Base-by-base conservation (phyloP, 2,797 vertebrate genomes). In the Chaetodon trifasciatus region DNA sequence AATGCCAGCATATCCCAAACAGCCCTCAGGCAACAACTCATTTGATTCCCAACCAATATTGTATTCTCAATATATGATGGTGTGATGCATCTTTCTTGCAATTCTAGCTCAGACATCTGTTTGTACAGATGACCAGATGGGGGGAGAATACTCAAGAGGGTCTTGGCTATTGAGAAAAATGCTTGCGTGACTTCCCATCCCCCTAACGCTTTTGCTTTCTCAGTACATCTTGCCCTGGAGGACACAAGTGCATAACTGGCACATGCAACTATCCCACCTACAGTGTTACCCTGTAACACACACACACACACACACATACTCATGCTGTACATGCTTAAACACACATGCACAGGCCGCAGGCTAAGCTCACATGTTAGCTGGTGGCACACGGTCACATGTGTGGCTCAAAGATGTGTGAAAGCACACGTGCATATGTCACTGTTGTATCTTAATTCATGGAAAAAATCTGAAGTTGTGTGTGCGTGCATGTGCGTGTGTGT, bases 21-120 rank as follows among this genome's bases (percentile, higher is more conserved):
- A 86, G 70, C 85, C 90, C 88, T 83, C 12, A 77, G 90, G 91
- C 91, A 83, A 65, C 67, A 79, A 74, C 82, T 83, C 86, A 89
- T 93, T 89, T 87, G 89, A 92, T 90, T 91, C 85, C 73, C 70
- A 49, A 81, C 70, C 70, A 84, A 84, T 89, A 88, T 89, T 83
- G 79, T 79, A 72, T 81, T 88, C 82, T 88, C 71, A 39, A 71
- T 88, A 86, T 86, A 88, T 81, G 55, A 83, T 60, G 84, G 76
- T 79, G 60, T 23, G 52, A 86, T 86, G 82, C 66, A 74, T 90
- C 68, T 86, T 85, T 86, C 79, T 61, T 84, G 77, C 78, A 61
- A 10, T 85, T 84, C 74, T 52, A 74, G 78, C 74, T 64, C 76
- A 84, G 92, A 91, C 93, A 92, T 93, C 92, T 91, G 91, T 91